phyloP scores from a whole-genome alignment of 2,888 invertebrate genomes.

The Selenia dentaria region DNA sequence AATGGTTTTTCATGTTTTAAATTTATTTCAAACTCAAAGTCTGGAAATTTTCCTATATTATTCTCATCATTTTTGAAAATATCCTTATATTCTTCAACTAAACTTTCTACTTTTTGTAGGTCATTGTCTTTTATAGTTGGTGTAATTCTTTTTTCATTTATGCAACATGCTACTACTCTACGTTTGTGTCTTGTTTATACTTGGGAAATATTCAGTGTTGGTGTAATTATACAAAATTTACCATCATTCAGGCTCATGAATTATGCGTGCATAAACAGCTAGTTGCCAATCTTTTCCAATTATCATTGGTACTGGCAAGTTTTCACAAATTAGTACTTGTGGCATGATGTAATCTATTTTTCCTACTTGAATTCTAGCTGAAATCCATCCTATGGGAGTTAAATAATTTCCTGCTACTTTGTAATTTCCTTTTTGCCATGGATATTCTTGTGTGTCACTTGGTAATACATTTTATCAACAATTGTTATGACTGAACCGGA shows the following conservation, averaged over 20 bases:
- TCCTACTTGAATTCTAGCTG: conserved; percentile 6
- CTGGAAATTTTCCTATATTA: conserved; percentile 11
- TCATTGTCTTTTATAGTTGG: neutral
- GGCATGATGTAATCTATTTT: conserved; percentile 13
- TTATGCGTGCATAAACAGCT: conserved; percentile 13
- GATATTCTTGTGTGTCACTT: neutral
- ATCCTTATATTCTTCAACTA: conserved; percentile 9
- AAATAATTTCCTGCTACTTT: conserved; percentile 6
- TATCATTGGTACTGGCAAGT: neutral
- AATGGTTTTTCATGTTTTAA: conserved; percentile 7
- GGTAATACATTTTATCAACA: neutral
- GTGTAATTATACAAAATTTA: neutral
- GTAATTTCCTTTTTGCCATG: conserved; percentile 5
- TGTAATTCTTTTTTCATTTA: neutral
- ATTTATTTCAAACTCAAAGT: conserved; percentile 5
- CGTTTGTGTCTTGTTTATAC: neutral
- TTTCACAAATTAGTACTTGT: neutral
- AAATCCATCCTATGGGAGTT: conserved; percentile 10
- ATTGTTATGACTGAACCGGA: neutral
- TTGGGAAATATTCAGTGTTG: no score
- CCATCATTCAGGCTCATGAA: conserved; percentile 21
- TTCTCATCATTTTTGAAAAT: conserved; percentile 5
- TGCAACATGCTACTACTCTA: conserved; percentile 5
- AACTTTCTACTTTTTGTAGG: neutral
- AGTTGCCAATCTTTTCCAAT: conserved; percentile 17